Evolutionary conservation across 2,888 invertebrate species (phyloP).

Genomic region (Ligdia adustata): DNA sequence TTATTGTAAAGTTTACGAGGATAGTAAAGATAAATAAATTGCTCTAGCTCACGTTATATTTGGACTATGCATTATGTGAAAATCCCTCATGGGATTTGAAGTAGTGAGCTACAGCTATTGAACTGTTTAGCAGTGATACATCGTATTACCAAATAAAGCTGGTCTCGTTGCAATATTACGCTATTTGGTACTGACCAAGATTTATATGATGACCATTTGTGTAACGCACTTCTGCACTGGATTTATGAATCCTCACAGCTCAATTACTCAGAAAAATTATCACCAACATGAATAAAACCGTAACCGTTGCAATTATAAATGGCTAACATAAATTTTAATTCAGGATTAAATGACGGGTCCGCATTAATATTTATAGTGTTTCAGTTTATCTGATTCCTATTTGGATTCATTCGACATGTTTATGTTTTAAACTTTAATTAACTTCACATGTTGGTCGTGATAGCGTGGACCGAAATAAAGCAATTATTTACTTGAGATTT

Average conservation of each 20-base stretch:
- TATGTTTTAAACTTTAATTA: constrained; percentile 29
- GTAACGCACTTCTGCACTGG: constrained; percentile 3
- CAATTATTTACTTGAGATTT: constrained; percentile 18
- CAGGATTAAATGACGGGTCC: constrained; percentile 13
- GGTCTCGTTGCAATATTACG: constrained; percentile 5
- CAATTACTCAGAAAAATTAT: constrained; percentile 1
- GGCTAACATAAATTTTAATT: constrained; percentile 13
- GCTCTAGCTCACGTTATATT: no score
- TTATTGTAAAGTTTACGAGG: no score
- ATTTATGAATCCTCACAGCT: constrained; percentile 10
- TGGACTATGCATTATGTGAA: no score
- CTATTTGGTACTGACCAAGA: constrained; percentile 6
- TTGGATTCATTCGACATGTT: constrained; percentile 21
- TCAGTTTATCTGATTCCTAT: constrained; percentile 27
- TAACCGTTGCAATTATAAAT: constrained; percentile 3
- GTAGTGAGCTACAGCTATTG: no score
- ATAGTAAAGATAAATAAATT: no score
- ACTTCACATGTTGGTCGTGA: constrained; percentile 18
- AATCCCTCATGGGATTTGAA: no score
- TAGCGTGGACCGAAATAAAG: constrained; percentile 15
- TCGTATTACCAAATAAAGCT: constrained; percentile 7
- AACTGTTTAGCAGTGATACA: constrained; percentile 2
- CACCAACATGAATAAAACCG: not conserved
- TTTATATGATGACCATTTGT: constrained; percentile 4
- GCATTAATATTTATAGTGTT: constrained; percentile 23